A percentile compares a stretch with the other conserved stretches of the same genome.
Conservation (phyloP, 2,113 vertebrate genomes). For the Typhlomys cinereus region DNA sequence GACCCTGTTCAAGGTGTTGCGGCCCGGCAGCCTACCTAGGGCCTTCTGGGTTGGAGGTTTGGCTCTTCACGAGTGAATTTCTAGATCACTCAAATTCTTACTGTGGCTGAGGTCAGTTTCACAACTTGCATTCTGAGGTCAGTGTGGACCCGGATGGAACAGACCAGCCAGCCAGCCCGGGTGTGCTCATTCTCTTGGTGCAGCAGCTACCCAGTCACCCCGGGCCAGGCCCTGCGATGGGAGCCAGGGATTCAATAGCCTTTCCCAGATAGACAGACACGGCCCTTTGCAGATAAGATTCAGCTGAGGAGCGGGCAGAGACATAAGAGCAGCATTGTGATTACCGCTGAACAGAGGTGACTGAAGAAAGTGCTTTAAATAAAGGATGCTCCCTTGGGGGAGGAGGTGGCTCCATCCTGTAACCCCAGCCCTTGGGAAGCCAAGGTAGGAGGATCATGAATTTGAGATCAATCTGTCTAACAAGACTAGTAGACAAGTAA, state of each 20-base stretch:
- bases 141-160: accelerated
- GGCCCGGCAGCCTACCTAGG: not conserved
- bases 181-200: not conserved
- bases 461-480: not conserved
- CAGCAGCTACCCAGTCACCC: not conserved
- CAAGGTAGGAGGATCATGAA: no score
- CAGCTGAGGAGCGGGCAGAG: not conserved
- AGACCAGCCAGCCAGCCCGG: not conserved
- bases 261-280: not conserved
- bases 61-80: not conserved
- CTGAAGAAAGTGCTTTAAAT: not conserved
- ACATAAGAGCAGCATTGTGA: no score
- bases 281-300: not conserved
- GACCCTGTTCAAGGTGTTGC: not conserved
- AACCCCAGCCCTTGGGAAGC: not conserved
- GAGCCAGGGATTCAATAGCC: not conserved
- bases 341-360: accelerated
- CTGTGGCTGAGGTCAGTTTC: not conserved
- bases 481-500: not conserved
- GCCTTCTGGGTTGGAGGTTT: not conserved
- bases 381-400: not conserved
- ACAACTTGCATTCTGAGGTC: not conserved
- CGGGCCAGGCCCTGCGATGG: not conserved
- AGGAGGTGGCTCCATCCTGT: no score
- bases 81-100: not conserved